phyloP scores from a whole-genome alignment of 1,140 invertebrate species.

The Belonocnema kinseyi region DNA sequence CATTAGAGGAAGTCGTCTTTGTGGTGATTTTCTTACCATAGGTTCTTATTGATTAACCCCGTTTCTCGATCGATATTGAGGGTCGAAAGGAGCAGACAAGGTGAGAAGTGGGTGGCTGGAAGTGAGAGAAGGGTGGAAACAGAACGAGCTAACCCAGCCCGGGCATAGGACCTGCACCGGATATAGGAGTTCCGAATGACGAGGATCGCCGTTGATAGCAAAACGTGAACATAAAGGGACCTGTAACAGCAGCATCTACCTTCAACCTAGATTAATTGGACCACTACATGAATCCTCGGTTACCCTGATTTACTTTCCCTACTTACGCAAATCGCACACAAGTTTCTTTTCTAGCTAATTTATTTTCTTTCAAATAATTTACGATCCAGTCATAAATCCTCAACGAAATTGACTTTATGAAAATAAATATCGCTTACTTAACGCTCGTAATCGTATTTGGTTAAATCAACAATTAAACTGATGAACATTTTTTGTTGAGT shows the following conservation, averaged over 20 bases:
- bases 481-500: too few species aligned
- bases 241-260: not conserved
- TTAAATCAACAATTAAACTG: too few species aligned
- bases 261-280: not conserved
- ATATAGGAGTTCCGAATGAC: slow-evolving; percentile 4
- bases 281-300: not conserved
- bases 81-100: not conserved
- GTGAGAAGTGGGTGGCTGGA: slow-evolving; percentile 15
- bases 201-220: slow-evolving; percentile 6
- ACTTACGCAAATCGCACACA: not conserved
- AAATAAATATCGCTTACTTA: too few species aligned
- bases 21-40: slow-evolving; percentile 14
- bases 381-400: too few species aligned
- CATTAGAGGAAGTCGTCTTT: slow-evolving; percentile 18
- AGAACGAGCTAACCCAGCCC: slow-evolving; percentile 11
- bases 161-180: slow-evolving; percentile 3
- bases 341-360: too few species aligned
- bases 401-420: too few species aligned
- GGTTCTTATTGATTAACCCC: slow-evolving; percentile 15
- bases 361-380: too few species aligned
- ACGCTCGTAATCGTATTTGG: too few species aligned
- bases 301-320: not conserved
- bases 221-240: slow-evolving; percentile 13
- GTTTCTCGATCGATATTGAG: slow-evolving; percentile 13
- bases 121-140: slow-evolving; percentile 6